Evolutionary conservation across 2,888 invertebrate genomes (phyloP), one percentile per base, ranked within the genome.

Genomic region (Eupithecia abbreviata): DNA sequence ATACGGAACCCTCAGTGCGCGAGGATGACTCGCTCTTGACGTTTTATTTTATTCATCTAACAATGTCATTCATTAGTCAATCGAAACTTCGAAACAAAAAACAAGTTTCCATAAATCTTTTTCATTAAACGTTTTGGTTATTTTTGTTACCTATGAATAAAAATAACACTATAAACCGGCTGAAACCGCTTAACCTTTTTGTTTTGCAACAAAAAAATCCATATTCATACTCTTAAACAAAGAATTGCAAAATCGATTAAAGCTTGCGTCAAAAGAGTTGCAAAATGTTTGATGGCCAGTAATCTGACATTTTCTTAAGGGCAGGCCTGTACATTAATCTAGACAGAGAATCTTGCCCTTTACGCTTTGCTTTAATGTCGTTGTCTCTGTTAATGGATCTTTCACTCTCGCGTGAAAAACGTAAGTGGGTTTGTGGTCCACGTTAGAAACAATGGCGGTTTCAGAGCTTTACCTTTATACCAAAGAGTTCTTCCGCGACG

Each of bases 321-420:
- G 71, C 62, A 62, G 30, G 62, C 18, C 18, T 67, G 62, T 73
- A 75, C 12, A 68, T 73, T 71, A 73, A 71, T 78, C 75, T 74
- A 68, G 71, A 47, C 45, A 15, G 55, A 71, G 51, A 43, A 49
- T 43, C 72, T n/a, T 78, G 72, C 78, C 76, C 78, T 78, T 78
- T 78, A 74, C 65, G 66, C 62, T 68, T 15, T 43, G 55, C 58
- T 65, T 47, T 78, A 69, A 75, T 69, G 45, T n/a, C n/a, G n/a
- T 75, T 75, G 58, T 30, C 73, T 30, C 65, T 47, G 15, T 71
- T 72, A 69, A 72, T 73, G 49, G 75, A 79, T 80, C 73, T 77
- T 67, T 79, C 78, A 76, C 74, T 74, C 58, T 58, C n/a, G 42
- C 10, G 71, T 80, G 85, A 86, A 75, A 86, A 82, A 81, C 51